Conservation (phyloP, 2,888 invertebrate genomes). For the Rhingia rostrata region DNA sequence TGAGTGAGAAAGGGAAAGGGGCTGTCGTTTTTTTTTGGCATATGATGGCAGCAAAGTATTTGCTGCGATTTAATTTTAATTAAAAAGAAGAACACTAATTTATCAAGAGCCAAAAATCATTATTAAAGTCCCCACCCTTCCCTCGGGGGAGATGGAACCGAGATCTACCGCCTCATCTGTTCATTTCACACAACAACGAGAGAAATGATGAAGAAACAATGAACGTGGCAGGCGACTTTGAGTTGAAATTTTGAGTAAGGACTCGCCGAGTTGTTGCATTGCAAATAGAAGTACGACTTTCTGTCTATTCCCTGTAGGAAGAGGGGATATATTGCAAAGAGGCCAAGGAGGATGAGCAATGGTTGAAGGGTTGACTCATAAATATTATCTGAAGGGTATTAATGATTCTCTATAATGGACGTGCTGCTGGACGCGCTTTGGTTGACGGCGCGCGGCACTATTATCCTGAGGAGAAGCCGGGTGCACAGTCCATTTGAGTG, state of each 20-base stretch:
- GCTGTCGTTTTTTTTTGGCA: not conserved
- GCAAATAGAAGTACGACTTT: constrained; percentile 11
- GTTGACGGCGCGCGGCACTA: constrained; percentile 1
- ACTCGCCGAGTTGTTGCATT: constrained; percentile 41
- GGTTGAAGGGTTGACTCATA: constrained; percentile 59
- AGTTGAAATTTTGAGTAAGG: constrained; percentile 50
- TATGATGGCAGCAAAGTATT: constrained; percentile 33
- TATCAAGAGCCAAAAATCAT: constrained; percentile 71
- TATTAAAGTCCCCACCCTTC: constrained; percentile 34
- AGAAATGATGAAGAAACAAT: constrained; percentile 48
- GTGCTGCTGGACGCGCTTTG: constrained; percentile 42
- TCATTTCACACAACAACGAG: constrained; percentile 41
- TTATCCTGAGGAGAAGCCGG: not conserved
- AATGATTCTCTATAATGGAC: constrained; percentile 69
- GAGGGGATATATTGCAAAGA: not conserved
- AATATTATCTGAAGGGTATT: constrained; percentile 72
- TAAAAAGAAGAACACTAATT: constrained; percentile 72
- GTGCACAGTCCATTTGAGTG: constrained; percentile 58
- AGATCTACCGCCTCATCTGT: constrained; percentile 27
- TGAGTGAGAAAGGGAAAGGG: not conserved
- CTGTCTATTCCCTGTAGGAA: constrained; percentile 34
- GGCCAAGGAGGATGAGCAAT: no score
- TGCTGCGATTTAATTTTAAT: constrained; percentile 72
- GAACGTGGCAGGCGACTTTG: constrained; percentile 40
- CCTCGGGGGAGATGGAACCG: not conserved